These are phyloP conservation scores for Scaptomyza reducta DNA, from an alignment of 2,888 invertebrate genomes.

Conservation along the genomic window DNA sequence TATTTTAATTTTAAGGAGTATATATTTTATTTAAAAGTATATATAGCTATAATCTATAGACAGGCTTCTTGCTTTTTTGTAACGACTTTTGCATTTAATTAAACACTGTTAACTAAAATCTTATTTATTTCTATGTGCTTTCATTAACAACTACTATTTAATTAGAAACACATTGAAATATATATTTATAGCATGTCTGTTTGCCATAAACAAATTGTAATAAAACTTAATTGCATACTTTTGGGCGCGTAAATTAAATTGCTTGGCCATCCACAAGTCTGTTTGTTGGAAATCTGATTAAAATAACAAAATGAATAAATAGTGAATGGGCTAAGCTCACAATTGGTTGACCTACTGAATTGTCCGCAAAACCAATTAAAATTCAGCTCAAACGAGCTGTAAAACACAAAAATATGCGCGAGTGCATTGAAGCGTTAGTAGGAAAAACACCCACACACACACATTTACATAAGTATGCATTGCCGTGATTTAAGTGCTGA, in stretches of 20 bases:
- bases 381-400: slow-evolving; percentile 63
- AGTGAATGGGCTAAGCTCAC: slow-evolving; percentile 21
- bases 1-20: too few relatives aligned
- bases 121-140: background rate
- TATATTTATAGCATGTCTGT: slow-evolving; percentile 3
- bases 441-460: slow-evolving; percentile 14
- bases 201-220: slow-evolving; percentile 2
- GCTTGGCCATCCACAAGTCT: background rate
- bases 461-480: background rate
- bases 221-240: slow-evolving; percentile 45
- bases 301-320: slow-evolving; percentile 44
- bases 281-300: slow-evolving; percentile 24
- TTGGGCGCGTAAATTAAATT: slow-evolving; percentile 38
- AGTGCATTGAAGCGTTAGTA: slow-evolving; percentile 39
- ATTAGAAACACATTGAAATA: background rate
- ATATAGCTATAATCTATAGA: too few relatives aligned
- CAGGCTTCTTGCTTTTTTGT: too few relatives aligned
- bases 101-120: background rate
- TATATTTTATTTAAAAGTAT: background rate
- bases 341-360: slow-evolving; percentile 2
- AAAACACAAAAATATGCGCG: slow-evolving; percentile 56
- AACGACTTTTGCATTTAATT: background rate
- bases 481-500: slow-evolving; percentile 37
- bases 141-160: background rate
- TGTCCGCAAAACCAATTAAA: slow-evolving; percentile 69